These are phyloP conservation scores for Rhinolophus sinicus DNA, from an alignment of 2,113 vertebrate genomes.

Conservation along the genomic window DNA sequence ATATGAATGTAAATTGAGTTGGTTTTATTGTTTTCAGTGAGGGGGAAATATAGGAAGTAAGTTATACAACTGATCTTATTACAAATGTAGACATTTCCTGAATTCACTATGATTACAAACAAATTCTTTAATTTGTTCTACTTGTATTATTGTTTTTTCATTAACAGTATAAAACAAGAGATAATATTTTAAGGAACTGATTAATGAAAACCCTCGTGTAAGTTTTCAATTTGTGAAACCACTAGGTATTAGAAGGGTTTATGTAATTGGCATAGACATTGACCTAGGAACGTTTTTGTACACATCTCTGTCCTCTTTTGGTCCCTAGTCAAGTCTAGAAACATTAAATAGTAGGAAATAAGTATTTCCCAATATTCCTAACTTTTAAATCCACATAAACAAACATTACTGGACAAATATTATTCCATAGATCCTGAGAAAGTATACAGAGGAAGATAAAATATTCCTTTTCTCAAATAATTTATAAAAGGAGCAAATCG, in stretches of 20 bases:
- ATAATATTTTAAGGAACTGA: not conserved
- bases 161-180: not conserved
- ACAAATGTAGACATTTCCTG: not conserved
- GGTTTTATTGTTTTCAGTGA: not conserved
- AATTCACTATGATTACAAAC: not conserved
- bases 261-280: not conserved
- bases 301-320: not conserved
- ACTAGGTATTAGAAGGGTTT: not conserved
- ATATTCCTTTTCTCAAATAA: not conserved
- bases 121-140: not conserved
- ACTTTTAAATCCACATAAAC: slow-evolving; percentile 14
- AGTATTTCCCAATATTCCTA: not conserved
- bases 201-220: not conserved
- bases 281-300: not conserved
- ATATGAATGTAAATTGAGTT: not conserved
- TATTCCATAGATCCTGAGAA: not conserved
- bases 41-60: not conserved
- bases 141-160: slow-evolving; percentile 15
- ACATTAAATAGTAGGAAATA: not conserved
- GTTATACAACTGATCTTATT: not conserved
- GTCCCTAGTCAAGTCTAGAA: not conserved
- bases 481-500: not conserved
- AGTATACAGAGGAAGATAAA: not conserved
- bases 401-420: not conserved
- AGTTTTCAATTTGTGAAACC: not conserved